These are phyloP conservation scores for Microtus ochrogaster DNA, from an alignment of 2,113 vertebrate species.

Conservation along the genomic window DNA sequence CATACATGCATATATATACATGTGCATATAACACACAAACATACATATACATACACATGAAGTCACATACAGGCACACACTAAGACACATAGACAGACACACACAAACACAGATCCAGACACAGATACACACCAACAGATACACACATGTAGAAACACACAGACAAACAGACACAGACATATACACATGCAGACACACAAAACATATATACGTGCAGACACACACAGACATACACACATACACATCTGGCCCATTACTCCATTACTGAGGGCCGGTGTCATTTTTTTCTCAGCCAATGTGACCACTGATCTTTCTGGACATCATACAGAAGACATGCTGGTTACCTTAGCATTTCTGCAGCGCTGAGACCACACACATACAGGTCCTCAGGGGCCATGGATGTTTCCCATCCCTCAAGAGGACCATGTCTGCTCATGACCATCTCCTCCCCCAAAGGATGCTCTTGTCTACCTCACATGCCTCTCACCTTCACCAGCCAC, in stretches of 20 bases:
- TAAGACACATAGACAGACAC: too few species aligned
- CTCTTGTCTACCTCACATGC: not conserved
- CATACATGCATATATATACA: too few species aligned
- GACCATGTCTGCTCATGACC: not conserved
- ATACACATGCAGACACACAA: too few species aligned
- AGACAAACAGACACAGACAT: too few species aligned
- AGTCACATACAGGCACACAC: too few species aligned
- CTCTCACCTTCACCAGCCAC: slow-evolving; percentile 70
- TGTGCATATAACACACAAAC: too few species aligned
- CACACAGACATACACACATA: too few species aligned
- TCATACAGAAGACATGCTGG: not conserved
- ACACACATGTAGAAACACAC: too few species aligned
- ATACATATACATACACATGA: too few species aligned
- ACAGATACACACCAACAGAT: too few species aligned
- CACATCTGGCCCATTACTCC: not conserved
- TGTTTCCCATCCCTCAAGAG: not conserved
- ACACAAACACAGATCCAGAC: too few species aligned
- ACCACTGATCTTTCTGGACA: not conserved
- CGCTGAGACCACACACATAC: not conserved
- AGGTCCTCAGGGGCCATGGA: not conserved
- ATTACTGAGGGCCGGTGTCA: not conserved
- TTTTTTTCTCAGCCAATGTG: not conserved
- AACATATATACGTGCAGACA: too few species aligned
- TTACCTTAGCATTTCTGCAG: not conserved
- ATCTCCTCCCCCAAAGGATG: not conserved